Conservation (phyloP, 2,113 vertebrate species). For the Anolis carolinensis region DNA sequence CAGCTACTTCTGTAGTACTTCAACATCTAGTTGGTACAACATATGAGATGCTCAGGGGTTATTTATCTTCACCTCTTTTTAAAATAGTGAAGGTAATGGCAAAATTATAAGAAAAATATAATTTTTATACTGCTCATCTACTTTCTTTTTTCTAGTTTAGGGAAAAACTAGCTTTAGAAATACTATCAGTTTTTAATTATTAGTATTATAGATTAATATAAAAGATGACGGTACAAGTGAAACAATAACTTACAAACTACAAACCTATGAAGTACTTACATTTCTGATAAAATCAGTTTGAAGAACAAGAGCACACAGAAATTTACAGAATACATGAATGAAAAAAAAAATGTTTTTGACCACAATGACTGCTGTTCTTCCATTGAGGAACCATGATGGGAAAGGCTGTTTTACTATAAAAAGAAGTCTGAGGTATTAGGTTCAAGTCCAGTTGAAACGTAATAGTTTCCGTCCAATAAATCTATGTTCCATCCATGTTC, state of each 20-base stretch:
- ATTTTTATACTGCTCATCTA: background rate
- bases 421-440: background rate
- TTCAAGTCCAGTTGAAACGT: background rate
- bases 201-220: background rate
- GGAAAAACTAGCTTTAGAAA: background rate
- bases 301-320: background rate
- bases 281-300: background rate
- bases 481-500: too few species aligned
- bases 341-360: background rate
- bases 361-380: background rate
- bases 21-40: constrained; percentile 68
- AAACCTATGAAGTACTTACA: background rate
- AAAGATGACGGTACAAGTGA: background rate
- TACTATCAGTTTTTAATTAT: background rate
- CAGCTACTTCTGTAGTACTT: constrained; percentile 36
- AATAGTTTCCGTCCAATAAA: background rate
- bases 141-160: background rate
- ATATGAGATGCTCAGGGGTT: constrained; percentile 21
- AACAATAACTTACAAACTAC: background rate
- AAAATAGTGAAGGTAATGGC: background rate
- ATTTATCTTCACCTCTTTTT: background rate
- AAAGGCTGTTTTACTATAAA: background rate
- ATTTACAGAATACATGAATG: background rate
- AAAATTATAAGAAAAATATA: background rate
- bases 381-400: background rate